Conservation (phyloP, 2,113 vertebrate species). For the Donacobius atricapilla region DNA sequence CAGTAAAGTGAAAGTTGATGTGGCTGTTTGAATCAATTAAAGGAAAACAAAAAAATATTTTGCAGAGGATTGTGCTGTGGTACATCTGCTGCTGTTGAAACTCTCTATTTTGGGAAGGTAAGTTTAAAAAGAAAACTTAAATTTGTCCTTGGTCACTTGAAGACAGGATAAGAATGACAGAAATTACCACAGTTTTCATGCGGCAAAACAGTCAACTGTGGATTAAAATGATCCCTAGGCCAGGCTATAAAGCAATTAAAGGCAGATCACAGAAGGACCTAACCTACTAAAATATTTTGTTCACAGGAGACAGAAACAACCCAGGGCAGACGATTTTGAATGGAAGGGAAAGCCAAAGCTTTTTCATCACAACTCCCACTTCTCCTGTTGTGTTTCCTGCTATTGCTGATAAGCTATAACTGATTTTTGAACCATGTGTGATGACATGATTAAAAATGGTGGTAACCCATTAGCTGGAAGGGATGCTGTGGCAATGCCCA, state of each 20-base stretch:
- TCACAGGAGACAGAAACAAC: not conserved
- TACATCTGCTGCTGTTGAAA: not conserved
- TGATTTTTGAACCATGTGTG: not conserved
- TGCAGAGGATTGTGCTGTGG: not conserved
- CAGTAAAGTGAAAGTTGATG: not conserved
- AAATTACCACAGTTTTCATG: not conserved
- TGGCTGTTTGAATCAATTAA: not conserved
- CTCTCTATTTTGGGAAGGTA: not conserved
- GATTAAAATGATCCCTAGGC: not conserved
- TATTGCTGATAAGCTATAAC: not conserved
- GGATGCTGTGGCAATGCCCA: not conserved
- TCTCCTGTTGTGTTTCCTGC: not conserved
- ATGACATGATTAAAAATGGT: not conserved
- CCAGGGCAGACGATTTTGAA: not conserved
- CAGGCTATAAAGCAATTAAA: not conserved
- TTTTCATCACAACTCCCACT: not conserved
- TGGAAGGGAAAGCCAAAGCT: not conserved
- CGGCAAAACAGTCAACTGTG: not conserved
- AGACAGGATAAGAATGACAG: not conserved
- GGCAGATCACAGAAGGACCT: not conserved
- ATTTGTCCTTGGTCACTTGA: not conserved
- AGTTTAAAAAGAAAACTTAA: not conserved
- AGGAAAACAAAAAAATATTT: not conserved
- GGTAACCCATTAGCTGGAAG: not conserved
- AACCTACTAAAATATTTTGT: not conserved